A percentile compares a stretch with the other conserved stretches of the same genome.
These are phyloP conservation scores for Eilema griseolum DNA, from an alignment of 2,888 invertebrate genomes.

Conservation along the genomic window DNA sequence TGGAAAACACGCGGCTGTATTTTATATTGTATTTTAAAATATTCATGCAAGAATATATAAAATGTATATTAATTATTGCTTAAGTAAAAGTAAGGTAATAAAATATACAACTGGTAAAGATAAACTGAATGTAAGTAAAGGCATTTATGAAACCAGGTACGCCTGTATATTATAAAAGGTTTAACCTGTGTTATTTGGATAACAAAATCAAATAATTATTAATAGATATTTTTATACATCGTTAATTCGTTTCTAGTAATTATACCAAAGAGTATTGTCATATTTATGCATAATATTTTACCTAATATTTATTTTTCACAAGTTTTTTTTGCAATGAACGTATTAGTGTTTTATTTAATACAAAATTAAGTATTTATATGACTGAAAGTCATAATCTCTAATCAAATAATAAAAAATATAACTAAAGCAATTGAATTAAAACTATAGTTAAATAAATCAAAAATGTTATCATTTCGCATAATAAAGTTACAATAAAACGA, in stretches of 20 bases:
- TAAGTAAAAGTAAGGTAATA: constrained; percentile 14
- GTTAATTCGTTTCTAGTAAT: constrained; percentile 14
- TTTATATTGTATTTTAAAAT: background rate
- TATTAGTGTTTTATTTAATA: background rate
- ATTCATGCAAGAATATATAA: background rate
- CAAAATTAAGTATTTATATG: constrained; percentile 30
- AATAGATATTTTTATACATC: constrained; percentile 1
- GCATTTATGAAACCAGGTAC: constrained; percentile 22
- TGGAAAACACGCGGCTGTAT: no score
- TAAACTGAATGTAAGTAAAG: constrained; percentile 9
- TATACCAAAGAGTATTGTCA: constrained; percentile 26
- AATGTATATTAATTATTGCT: constrained; percentile 39
- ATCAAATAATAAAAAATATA: constrained; percentile 1
- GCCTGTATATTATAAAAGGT: background rate
- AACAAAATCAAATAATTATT: background rate
- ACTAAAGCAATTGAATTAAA: background rate
- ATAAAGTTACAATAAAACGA: background rate
- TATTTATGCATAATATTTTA: constrained; percentile 33
- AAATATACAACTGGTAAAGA: constrained; percentile 6
- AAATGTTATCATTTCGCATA: no score
- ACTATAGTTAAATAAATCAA: background rate
- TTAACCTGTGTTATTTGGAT: background rate
- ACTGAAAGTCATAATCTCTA: constrained; percentile 41
- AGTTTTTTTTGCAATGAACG: constrained; percentile 39
- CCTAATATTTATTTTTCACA: constrained; percentile 31